Evolutionary conservation across 2,888 invertebrate genomes (phyloP).

Genomic region (Gryllus longicercus): DNA sequence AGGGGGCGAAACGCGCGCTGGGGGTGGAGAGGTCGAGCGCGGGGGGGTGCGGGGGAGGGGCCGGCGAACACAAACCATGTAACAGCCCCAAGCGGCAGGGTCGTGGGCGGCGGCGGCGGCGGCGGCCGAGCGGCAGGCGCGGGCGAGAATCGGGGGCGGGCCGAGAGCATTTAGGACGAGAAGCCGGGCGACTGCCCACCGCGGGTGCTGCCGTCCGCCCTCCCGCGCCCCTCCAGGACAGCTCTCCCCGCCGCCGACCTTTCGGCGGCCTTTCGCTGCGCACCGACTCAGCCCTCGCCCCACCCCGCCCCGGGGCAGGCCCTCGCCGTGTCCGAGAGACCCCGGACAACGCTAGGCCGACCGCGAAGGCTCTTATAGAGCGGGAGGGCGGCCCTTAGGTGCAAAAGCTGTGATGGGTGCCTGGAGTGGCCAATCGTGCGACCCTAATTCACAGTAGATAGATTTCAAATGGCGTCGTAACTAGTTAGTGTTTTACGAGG

Average conservation of each 20-base stretch:
- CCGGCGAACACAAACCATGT: background rate
- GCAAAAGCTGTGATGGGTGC: background rate
- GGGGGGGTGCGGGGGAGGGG: background rate
- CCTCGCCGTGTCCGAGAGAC: background rate
- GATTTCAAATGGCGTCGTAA: background rate
- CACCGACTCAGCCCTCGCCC: background rate
- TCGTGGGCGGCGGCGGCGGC: background rate
- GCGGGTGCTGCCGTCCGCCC: too few species aligned
- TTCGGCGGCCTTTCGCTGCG: conserved; percentile 3
- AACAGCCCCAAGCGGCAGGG: background rate
- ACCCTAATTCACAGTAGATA: background rate
- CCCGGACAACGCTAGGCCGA: background rate
- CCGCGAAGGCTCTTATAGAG: background rate
- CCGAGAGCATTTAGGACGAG: too few species aligned
- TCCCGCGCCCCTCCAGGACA: background rate
- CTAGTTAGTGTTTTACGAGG: background rate
- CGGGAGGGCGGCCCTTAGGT: background rate
- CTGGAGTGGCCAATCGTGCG: background rate
- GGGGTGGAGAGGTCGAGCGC: background rate
- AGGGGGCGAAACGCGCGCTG: background rate
- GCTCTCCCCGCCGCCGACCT: background rate
- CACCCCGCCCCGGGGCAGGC: background rate
- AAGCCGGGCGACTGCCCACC: too few species aligned
- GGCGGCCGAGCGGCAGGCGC: background rate
- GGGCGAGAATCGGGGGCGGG: background rate